Base-by-base conservation (phyloP, 2,888 invertebrate species). In the Harpalus rubripes region DNA sequence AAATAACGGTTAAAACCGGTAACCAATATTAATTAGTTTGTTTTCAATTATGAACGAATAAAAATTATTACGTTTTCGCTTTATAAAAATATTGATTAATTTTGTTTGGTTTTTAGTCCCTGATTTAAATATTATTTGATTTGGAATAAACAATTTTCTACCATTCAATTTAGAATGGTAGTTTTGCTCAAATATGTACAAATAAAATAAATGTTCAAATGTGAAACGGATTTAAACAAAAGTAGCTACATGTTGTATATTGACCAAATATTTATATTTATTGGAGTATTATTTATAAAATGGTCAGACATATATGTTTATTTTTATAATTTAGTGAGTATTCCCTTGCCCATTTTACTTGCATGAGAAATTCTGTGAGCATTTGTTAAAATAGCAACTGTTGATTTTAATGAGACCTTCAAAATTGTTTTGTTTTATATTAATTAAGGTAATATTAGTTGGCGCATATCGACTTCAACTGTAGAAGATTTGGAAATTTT, bases 231-330 rank as follows among this genome's bases (percentile, higher is more conserved):
- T 63, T 84, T 63, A 78, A 78, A 65, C 12, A 32, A 78, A 76
- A 56, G 56, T 84, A 39, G 52, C 58, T 83, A 84, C 52, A 83
- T 82, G 63, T 84, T 80, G 74, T 84, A 78, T 63, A 84, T 76
- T 84, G 84, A 84, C 84, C 84, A 84, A 84, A 84, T 84, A 84
- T 84, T 84, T 84, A 84, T 84, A 84, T 84, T 84, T 84, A 84
- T 84, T 78, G 84, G 84, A 84, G 84, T 84, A 84, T 84, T 84
- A 84, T 84, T 84, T 84, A 84, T 84, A 56, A 72, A 74, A 76
- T 44, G 78, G 84, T 78, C 63, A 76, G 65, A 44, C 41, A 56
- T 59, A 76, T 83, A 61, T 80, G 32, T 65, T 22, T 65, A 72
- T 68, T 72, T 61, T 7, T 26, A 61, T 39, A 58, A 58, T 58